Evolutionary conservation across 2,888 invertebrate species (phyloP).

Genomic region (Anarsia innoxiella): DNA sequence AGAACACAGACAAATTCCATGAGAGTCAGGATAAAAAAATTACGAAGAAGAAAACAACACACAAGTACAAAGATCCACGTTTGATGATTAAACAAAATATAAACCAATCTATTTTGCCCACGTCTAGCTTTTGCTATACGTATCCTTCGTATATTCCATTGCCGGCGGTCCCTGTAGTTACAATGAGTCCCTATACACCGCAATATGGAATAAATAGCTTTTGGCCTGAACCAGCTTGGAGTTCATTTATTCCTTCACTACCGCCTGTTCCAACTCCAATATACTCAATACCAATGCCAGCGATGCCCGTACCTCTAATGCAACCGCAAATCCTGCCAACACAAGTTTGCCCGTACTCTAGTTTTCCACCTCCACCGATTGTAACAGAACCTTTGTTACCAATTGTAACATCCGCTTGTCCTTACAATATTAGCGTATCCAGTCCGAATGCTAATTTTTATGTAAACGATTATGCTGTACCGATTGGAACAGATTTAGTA

Average conservation of each 20-base stretch:
- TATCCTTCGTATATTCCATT: not conserved
- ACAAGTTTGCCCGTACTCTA: slow-evolving; percentile 2
- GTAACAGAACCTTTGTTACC: not conserved
- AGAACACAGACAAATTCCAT: no score
- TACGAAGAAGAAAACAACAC: no score
- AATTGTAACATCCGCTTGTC: no score
- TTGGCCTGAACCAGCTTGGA: not conserved
- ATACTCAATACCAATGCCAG: not conserved
- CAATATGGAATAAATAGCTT: not conserved
- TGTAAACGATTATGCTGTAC: no score
- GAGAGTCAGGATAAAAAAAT: no score
- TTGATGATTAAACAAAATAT: no score
- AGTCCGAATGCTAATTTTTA: no score
- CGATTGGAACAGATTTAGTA: no score
- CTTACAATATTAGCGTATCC: no score
- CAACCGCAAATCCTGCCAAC: not conserved
- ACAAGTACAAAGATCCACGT: no score
- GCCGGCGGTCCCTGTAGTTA: not conserved
- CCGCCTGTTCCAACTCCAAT: not conserved
- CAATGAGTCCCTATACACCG: not conserved
- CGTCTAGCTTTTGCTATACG: no score
- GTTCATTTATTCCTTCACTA: not conserved
- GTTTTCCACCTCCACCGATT: not conserved
- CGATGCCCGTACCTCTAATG: slow-evolving; percentile 1
- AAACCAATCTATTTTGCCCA: no score